A percentile compares a stretch with the other conserved stretches of the same genome.
These are phyloP conservation scores for Hydrotaea cyrtoneurina DNA, from an alignment of 2,888 invertebrate species.

Conservation along the genomic window DNA sequence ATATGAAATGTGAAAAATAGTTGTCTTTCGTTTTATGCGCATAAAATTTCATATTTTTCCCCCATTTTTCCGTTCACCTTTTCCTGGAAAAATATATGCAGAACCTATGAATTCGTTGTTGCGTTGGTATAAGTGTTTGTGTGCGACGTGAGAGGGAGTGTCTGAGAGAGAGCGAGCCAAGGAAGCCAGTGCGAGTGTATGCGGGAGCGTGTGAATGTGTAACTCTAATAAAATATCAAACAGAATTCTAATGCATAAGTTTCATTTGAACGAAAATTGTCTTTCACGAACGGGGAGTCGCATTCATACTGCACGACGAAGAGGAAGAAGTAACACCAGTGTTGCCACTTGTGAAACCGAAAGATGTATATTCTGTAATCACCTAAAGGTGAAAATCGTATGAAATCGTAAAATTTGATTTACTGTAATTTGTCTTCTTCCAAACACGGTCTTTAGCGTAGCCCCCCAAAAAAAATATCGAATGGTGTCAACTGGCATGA, in stretches of 20 bases:
- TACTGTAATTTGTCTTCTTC: too few species aligned
- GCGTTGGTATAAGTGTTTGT: slow-evolving; percentile 17
- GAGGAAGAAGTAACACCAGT: not conserved
- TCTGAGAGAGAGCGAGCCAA: too few species aligned
- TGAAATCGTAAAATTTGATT: not conserved
- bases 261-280: not conserved
- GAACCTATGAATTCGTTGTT: slow-evolving; percentile 33
- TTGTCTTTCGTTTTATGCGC: slow-evolving; percentile 38
- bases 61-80: slow-evolving; percentile 21
- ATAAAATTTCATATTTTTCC: slow-evolving; percentile 34
- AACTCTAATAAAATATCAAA: slow-evolving; percentile 11
- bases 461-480: too few species aligned
- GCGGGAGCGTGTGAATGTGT: not conserved
- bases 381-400: not conserved
- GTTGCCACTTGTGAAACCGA: not conserved
- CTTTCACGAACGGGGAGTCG: not conserved
- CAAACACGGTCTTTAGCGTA: too few species aligned
- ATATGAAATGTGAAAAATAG: slow-evolving; percentile 27
- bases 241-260: slow-evolving; percentile 10
- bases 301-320: not conserved
- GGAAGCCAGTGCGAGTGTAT: not conserved
- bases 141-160: not conserved
- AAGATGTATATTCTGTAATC: not conserved
- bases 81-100: slow-evolving; percentile 28
- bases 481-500: too few species aligned